Base-by-base conservation (phyloP, 1,140 invertebrate species). In the Tetragonula clypearis region DNA sequence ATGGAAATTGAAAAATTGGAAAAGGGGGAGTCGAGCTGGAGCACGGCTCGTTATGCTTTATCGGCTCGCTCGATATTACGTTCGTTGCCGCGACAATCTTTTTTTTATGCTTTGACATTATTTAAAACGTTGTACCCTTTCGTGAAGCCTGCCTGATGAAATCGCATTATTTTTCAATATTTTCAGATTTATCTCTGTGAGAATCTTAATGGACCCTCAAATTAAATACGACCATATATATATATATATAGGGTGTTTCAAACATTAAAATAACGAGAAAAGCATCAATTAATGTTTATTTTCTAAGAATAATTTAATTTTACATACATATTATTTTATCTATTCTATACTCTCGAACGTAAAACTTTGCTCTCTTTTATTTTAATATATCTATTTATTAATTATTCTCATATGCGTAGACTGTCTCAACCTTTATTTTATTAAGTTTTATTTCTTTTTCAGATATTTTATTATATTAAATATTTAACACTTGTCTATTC, bases 11-110 rank as follows among this genome's bases (percentile, higher is more conserved):
- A 90, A 90, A 90, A 90, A 90, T 90, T 90, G 89, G 79, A 89
- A 92, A 87, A 85, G 76, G 81, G 87, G 87, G 84, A 81, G 87
- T 66, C 85, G 85, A 87, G 83, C 90, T 87, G 86, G 79, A 87
- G 73, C 87, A 86, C 81, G 86, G 84, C 90, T 93, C 89, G 91
- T 93, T 93, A 92, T 89, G 87, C 88, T 92, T 90, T 92, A 91
- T 92, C 86, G 80, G 87, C 73, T 85, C 72, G 49, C 72, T 68
- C 72, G 60, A 86, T 87, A 90, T 92, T 90, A 92, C 87, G 79
- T 88, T 73, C 79, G 72, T 58, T 30, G 41, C 71, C 58, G 19
- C 60, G 78, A 49, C 83, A 74, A 81, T 85, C 62, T 68, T 69
- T 73, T 35, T 75, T 77, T 86, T 82, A 82, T 41, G 80, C 30